Evolutionary conservation across 2,113 vertebrate species (phyloP).

Genomic region (Myiozetetes cayanensis): DNA sequence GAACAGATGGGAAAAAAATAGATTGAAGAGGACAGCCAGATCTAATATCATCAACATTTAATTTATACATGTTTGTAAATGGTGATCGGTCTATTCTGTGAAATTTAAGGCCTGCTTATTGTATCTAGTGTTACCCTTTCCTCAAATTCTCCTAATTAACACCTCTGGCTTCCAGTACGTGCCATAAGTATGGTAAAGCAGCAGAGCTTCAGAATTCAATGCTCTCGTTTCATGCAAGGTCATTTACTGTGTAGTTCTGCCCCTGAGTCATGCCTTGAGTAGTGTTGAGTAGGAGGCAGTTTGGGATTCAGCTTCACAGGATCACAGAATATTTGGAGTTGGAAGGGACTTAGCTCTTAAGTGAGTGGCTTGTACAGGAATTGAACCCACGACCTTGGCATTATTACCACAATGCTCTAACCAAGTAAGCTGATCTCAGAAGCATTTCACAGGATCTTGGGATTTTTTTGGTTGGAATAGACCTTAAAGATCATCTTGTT

Average conservation of each 20-base stretch:
- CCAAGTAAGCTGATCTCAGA: not conserved
- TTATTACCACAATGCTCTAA: not conserved
- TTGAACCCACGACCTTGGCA: not conserved
- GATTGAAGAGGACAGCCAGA: not conserved
- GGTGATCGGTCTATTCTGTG: not conserved
- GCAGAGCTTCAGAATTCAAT: not conserved
- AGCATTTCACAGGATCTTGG: not conserved
- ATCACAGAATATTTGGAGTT: not conserved
- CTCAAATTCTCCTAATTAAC: not conserved
- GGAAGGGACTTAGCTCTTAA: not conserved
- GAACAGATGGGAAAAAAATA: fast-evolving
- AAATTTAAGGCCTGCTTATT: not conserved
- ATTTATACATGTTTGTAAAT: not conserved
- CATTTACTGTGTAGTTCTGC: not conserved
- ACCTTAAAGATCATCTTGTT: not conserved
- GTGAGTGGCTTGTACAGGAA: not conserved
- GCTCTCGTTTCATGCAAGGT: not conserved
- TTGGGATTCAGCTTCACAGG: not conserved
- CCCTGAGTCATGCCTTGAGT: not conserved
- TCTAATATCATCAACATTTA: not conserved
- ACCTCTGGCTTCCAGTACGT: not conserved
- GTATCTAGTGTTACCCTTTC: not conserved
- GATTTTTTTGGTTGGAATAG: not conserved
- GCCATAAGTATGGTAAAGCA: not conserved
- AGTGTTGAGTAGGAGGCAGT: not conserved